Conservation (phyloP, 2,113 vertebrate genomes). For the Catagonus wagneri region DNA sequence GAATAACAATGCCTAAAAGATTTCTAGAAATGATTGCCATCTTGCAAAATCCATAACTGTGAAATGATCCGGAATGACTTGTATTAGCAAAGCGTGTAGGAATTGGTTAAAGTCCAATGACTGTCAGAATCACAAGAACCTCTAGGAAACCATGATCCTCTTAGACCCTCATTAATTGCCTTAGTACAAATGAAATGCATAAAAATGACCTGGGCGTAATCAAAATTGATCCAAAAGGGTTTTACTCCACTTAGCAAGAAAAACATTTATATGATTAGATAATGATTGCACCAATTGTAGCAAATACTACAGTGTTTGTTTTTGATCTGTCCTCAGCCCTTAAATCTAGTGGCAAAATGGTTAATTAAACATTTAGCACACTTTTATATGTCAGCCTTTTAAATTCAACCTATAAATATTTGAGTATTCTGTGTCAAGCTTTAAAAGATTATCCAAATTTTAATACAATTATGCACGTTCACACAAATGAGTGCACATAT, state of each 20-base stretch:
- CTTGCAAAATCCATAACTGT: neutral
- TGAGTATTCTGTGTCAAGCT: neutral
- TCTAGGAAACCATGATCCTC: neutral
- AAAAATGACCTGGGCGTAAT: neutral
- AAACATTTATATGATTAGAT: neutral
- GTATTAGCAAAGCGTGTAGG: neutral
- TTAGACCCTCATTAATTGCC: neutral
- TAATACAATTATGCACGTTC: neutral
- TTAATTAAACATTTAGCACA: neutral
- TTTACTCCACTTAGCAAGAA: neutral
- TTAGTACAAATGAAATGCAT: neutral
- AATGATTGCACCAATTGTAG: neutral
- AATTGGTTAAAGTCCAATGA: neutral
- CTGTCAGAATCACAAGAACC: neutral
- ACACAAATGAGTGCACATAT: neutral
- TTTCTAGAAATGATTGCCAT: neutral
- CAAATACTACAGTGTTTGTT: neutral
- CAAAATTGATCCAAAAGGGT: neutral
- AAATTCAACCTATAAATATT: neutral
- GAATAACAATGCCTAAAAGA: neutral
- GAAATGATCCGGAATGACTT: neutral
- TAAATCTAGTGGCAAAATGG: neutral
- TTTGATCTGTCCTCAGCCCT: neutral
- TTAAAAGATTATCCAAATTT: neutral
- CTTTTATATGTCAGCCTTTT: neutral